Conservation (phyloP, 2,797 vertebrate genomes). For the Falco cherrug region DNA sequence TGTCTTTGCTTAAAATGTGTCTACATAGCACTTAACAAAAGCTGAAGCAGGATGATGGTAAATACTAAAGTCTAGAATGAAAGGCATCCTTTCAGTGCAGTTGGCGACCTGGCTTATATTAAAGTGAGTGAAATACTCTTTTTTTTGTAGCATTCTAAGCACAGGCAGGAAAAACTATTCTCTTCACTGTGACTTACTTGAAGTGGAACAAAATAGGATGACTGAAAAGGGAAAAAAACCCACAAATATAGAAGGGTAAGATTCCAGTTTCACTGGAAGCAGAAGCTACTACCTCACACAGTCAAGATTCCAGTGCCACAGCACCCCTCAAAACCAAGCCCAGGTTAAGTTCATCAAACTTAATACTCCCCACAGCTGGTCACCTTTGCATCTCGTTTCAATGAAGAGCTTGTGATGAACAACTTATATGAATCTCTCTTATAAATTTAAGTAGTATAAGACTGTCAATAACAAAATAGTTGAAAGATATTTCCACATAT, state of each 20-base stretch:
- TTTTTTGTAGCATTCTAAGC: neutral
- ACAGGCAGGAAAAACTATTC: neutral
- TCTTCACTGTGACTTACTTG: neutral
- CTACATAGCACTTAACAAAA: neutral
- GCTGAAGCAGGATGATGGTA: neutral
- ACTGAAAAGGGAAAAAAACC: neutral
- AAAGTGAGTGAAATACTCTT: neutral
- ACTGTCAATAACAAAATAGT: neutral
- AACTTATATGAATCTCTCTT: neutral
- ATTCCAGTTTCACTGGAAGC: neutral
- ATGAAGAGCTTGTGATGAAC: neutral
- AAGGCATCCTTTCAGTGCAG: neutral
- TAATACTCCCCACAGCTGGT: neutral
- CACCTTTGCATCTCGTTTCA: neutral
- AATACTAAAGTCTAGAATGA: neutral
- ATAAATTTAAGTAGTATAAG: neutral
- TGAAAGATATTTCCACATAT: neutral
- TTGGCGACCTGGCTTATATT: neutral
- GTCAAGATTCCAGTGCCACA: neutral
- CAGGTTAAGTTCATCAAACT: neutral
- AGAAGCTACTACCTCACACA: neutral
- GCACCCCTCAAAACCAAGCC: neutral
- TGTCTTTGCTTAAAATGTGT: neutral
- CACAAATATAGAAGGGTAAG: neutral
- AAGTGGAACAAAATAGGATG: neutral